These are phyloP conservation scores for Papilio aristodemus DNA, from an alignment of 1,140 invertebrate species.

Conservation along the genomic window DNA sequence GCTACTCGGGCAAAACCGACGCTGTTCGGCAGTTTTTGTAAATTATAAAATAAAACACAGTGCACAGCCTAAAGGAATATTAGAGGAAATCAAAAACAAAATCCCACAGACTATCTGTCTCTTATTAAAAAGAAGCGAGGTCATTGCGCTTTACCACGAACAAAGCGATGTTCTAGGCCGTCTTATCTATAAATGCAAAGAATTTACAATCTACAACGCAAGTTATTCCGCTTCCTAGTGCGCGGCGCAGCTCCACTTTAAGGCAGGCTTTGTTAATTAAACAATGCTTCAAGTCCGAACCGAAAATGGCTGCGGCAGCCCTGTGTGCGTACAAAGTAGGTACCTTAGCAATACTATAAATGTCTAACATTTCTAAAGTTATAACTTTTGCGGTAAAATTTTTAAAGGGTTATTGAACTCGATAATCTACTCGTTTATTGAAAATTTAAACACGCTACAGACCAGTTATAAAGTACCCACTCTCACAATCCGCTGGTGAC, in stretches of 20 bases:
- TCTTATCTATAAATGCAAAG: slow-evolving; percentile 26
- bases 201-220: slow-evolving; percentile 25
- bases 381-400: not conserved
- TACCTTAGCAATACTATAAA: not conserved
- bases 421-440: too few relatives aligned
- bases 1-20: too few relatives aligned
- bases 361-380: not conserved
- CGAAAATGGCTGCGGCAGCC: not conserved
- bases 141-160: not conserved
- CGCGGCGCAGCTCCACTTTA: not conserved
- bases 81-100: not conserved
- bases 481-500: too few relatives aligned
- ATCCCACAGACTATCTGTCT: slow-evolving; percentile 11
- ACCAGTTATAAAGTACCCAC: too few relatives aligned
- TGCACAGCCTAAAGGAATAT: not conserved
- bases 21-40: too few relatives aligned
- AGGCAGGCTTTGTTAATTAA: slow-evolving; percentile 20
- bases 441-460: too few relatives aligned
- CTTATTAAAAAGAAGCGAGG: slow-evolving; percentile 12
- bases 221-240: slow-evolving; percentile 14
- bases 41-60: not conserved
- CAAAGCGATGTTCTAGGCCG: slow-evolving; percentile 1
- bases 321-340: not conserved
- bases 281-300: slow-evolving; percentile 11
- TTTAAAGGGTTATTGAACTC: too few relatives aligned